Base-by-base conservation (phyloP, 1,140 invertebrate genomes). In the Trichonephila clavata region DNA sequence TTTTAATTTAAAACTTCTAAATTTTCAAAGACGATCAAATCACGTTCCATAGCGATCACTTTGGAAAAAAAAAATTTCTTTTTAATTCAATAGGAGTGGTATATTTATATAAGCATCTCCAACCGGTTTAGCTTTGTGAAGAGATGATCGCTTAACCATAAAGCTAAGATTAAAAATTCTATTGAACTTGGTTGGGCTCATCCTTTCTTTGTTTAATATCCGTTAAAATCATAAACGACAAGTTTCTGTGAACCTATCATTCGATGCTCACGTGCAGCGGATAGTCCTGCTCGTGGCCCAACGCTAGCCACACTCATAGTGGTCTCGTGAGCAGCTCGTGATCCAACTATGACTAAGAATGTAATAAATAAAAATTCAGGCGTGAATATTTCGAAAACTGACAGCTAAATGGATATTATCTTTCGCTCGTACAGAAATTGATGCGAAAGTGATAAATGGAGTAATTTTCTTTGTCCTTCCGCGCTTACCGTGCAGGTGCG, bases 351-450 rank as follows among this genome's bases (percentile, higher is more conserved):
- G 71, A 77, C 27, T 77, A 18, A 77, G 18, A 24, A 18, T 18
- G 16, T 18, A 77, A 77, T 20, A 63, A 63, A 39, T 18, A 18
- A 77, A 39, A 32, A 39, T 18, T 16, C 27, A 77, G 71, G 27
- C 24, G 27, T 32, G 71, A 77, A 77, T 77, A 77, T 77, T 77
- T 27, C 16, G 71, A 77, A 77, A 77, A 77, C 32, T 77, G 71
- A 39, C 71, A 77, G 71, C 71, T 77, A 77, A 77, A 77, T 32
- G 27, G 71, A 32, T 24, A 24, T 68, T 27, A 68, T 27, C 65
- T 68, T 27, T 32, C 13, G 13, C 14, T 32, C 27, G 24, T 7
- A 32, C 39, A 32, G 71, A 24, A 18, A 18, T 27, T 77, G 18
- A 77, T 77, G 71, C 4, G 32, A 77, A 50, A 77, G 27, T 39